Conservation (phyloP, 1,140 invertebrate species). For the Theocolax elegans region DNA sequence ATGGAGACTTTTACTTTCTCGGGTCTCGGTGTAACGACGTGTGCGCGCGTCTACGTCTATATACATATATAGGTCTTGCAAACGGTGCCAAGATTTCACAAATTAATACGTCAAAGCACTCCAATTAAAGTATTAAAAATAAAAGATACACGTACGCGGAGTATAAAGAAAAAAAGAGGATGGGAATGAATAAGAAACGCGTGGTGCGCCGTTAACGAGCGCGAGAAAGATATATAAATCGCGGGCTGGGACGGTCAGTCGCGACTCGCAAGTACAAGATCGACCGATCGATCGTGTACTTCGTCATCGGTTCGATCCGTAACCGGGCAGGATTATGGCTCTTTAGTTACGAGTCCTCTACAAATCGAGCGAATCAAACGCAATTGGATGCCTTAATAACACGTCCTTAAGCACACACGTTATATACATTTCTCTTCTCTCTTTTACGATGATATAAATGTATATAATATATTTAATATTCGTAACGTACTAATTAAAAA, state of each 20-base stretch:
- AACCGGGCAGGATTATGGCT: too few relatives aligned
- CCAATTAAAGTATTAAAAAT: conserved; percentile 22
- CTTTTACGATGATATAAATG: too few relatives aligned
- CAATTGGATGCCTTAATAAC: conserved; percentile 44
- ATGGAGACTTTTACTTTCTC: too few relatives aligned
- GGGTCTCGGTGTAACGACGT: too few relatives aligned
- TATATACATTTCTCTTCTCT: background rate
- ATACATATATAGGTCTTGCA: too few relatives aligned
- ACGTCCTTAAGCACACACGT: conserved; percentile 19
- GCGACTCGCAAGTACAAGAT: background rate
- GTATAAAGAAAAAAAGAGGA: background rate
- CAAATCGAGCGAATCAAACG: conserved; percentile 29
- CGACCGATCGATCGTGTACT: conserved; percentile 29
- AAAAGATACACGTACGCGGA: background rate
- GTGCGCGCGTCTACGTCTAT: too few relatives aligned
- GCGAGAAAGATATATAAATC: conserved; percentile 34
- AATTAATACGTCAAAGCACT: conserved; percentile 23
- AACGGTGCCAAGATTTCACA: too few relatives aligned
- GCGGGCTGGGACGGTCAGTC: conserved; percentile 1
- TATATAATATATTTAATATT: too few relatives aligned
- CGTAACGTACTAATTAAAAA: too few relatives aligned
- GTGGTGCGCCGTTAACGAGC: background rate
- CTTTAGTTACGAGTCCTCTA: conserved; percentile 2
- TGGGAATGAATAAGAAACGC: conserved; percentile 4
- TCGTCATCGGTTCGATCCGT: conserved; percentile 20